Evolutionary conservation across 2,797 vertebrate species (phyloP).

Genomic region (Oryzias dopingdopingensis): DNA sequence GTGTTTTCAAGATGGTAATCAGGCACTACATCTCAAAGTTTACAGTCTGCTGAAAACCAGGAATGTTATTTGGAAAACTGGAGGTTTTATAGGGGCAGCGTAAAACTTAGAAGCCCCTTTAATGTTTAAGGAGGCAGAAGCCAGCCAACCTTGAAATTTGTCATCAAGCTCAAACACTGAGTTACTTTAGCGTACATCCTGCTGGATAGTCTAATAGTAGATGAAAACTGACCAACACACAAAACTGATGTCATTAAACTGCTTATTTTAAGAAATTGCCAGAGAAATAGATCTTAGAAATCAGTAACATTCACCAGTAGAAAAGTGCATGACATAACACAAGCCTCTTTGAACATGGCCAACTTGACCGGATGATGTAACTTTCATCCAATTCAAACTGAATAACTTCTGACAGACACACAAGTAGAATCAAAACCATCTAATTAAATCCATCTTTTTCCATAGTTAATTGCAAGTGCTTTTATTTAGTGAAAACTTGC

Average conservation of each 20-base stretch:
- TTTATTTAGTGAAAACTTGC: slow-evolving; percentile 1
- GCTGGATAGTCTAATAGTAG: slow-evolving; percentile 6
- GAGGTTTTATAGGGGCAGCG: slow-evolving; percentile 52
- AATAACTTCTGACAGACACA: slow-evolving; percentile 18
- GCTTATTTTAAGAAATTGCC: background rate
- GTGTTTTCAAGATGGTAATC: slow-evolving; percentile 40
- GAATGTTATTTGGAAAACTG: slow-evolving; percentile 54
- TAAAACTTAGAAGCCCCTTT: slow-evolving; percentile 44
- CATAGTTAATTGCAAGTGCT: background rate
- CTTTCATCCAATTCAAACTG: background rate
- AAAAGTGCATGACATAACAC: background rate
- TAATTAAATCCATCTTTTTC: slow-evolving; percentile 13
- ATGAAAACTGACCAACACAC: slow-evolving; percentile 17
- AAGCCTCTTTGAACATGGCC: slow-evolving; percentile 1
- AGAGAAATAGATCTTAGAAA: slow-evolving; percentile 1
- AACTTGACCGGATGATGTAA: slow-evolving; percentile 5
- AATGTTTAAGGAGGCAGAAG: slow-evolving; percentile 48
- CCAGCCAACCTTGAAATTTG: slow-evolving; percentile 17
- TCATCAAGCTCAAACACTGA: slow-evolving; percentile 6
- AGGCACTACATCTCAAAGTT: slow-evolving; percentile 28
- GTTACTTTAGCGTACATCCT: slow-evolving; percentile 3
- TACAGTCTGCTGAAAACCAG: slow-evolving; percentile 53
- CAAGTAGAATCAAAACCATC: slow-evolving; percentile 16
- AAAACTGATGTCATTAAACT: slow-evolving; percentile 1
- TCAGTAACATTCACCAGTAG: background rate